Base-by-base conservation (phyloP, 2,113 vertebrate genomes). In the Pimephales promelas region DNA sequence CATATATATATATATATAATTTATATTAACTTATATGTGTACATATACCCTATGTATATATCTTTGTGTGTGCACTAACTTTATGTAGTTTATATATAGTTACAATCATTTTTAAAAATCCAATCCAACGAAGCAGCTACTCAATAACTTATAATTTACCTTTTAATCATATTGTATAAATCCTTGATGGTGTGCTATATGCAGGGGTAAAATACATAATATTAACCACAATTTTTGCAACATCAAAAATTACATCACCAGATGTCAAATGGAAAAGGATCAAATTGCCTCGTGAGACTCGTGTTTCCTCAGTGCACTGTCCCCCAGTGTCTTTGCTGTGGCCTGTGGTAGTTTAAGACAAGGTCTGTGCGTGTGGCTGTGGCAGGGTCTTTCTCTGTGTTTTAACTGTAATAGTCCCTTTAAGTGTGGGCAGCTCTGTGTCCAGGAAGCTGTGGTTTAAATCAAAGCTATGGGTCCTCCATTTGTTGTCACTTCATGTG, bases 321-420 rank as follows among this genome's bases (percentile, higher is more conserved):
- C 86, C 81, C 24, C 8, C 22, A 16, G 47, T 54, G 47, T 70
- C 86, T 93, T 91, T 94, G 91, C 89, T 92, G 92, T 92, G 92
- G 93, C 83, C 45, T 82, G 49, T n/a, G 14, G 62, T 76, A 49
- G 82, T 70, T 73, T 82, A 28, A 20, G 75, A 10, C 5, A 43
- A 49, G 16, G 45, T 52, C 28, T 36, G 3, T 40, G 20, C 92
- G n/a, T 92, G 91, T 78, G 90, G 89, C 74, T 74, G 22, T 47
- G 62, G 54, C 4, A 56, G 76, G 52, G 73, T 81, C 9, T 87
- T 56, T 61, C 36, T 40, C 20, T 81, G 66, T 84, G 20, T 40
- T 31, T 40, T 4, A 62, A 62, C 68, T 52, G 43, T 85, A 31
- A 45, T 76, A 76, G 52, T 64, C 84, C 72, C 40, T 66, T 5